These are phyloP conservation scores for Chydorus sphaericus DNA, from an alignment of 2,888 invertebrate species.

Conservation along the genomic window DNA sequence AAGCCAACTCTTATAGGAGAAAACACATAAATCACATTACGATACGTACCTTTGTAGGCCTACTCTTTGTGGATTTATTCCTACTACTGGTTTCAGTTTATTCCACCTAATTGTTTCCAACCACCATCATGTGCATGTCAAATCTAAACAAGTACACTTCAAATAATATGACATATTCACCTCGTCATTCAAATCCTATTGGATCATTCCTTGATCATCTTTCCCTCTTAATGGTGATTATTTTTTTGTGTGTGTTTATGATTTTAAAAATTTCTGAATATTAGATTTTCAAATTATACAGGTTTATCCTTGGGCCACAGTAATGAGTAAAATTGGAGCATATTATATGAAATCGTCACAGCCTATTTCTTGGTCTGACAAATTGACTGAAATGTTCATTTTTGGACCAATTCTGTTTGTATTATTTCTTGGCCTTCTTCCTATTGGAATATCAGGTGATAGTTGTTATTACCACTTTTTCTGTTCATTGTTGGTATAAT, in stretches of 20 bases:
- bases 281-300: conserved; percentile 15
- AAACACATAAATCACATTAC: too few species aligned
- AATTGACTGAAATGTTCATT: conserved; percentile 16
- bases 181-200: background rate
- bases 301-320: conserved; percentile 17
- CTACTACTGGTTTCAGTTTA: too few species aligned
- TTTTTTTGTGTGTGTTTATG: background rate
- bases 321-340: conserved; percentile 15
- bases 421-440: conserved; percentile 14
- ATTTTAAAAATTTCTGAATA: conserved; percentile 14
- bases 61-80: too few species aligned
- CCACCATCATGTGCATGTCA: too few species aligned
- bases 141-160: too few species aligned
- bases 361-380: conserved; percentile 11
- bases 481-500: background rate
- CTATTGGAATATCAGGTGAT: conserved; percentile 15
- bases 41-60: too few species aligned
- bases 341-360: conserved; percentile 18
- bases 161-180: background rate
- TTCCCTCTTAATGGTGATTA: background rate
- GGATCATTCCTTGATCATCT: conserved; percentile 5
- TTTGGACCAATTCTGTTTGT: conserved; percentile 16
- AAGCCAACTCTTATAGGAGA: too few species aligned
- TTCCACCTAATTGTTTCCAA: too few species aligned
- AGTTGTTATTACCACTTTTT: conserved; percentile 14